These are phyloP conservation scores for Hyppa rectilinea DNA, from an alignment of 2,888 invertebrate species.

Conservation along the genomic window DNA sequence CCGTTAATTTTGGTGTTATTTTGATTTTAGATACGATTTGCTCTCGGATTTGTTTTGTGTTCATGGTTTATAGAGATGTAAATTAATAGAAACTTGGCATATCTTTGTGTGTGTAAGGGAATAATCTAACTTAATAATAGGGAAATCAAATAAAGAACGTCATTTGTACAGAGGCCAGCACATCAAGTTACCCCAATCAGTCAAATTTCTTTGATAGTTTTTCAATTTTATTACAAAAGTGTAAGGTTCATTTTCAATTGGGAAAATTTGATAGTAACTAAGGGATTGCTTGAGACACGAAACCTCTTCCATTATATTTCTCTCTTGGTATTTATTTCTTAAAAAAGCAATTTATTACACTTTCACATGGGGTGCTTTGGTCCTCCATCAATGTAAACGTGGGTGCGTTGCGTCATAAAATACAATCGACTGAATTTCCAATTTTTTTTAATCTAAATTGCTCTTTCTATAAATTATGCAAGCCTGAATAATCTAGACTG, in stretches of 20 bases:
- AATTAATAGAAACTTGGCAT: not conserved
- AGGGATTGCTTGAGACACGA: too few species aligned
- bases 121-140: not conserved
- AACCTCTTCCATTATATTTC: slow-evolving; percentile 1
- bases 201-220: too few species aligned
- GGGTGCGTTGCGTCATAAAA: too few species aligned
- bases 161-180: too few species aligned
- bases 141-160: not conserved
- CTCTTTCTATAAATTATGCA: not conserved
- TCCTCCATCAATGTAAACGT: not conserved
- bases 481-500: slow-evolving; percentile 11
- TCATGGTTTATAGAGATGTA: not conserved
- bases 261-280: too few species aligned
- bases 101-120: not conserved
- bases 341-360: slow-evolving; percentile 14
- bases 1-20: slow-evolving; percentile 29
- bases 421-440: not conserved
- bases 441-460: not conserved
- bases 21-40: slow-evolving; percentile 23
- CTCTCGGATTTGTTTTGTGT: slow-evolving; percentile 14
- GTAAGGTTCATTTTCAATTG: too few species aligned
- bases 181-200: too few species aligned
- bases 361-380: not conserved
- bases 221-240: too few species aligned
- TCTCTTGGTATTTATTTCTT: not conserved